Conservation (phyloP, 1,140 invertebrate genomes). For the Tetramorium alpestre region DNA sequence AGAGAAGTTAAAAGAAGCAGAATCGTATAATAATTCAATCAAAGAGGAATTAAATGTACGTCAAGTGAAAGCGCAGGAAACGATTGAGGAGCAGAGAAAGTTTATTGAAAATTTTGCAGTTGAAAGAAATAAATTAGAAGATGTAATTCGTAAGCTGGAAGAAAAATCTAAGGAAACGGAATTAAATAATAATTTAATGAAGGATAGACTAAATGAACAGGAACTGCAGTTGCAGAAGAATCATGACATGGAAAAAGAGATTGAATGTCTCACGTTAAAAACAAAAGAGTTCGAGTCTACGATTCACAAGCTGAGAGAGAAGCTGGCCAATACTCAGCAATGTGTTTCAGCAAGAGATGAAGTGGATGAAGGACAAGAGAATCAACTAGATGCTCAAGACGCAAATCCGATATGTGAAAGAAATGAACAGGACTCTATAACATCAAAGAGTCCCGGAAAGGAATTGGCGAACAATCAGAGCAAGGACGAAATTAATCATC, state of each 20-base stretch:
- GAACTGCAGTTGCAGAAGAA: conserved; percentile 34
- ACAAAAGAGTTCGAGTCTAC: conserved; percentile 30
- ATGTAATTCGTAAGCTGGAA: conserved; percentile 14
- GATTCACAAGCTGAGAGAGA: background rate
- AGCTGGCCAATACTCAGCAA: conserved; percentile 14
- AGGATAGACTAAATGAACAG: conserved; percentile 28
- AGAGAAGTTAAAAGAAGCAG: conserved; percentile 10
- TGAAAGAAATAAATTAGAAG: conserved; percentile 9
- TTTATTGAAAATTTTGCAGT: conserved; percentile 11
- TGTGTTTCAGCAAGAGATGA: background rate
- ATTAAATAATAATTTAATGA: background rate
- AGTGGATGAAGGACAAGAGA: conserved; percentile 3
- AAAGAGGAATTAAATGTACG: conserved; percentile 14
- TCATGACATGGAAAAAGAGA: conserved; percentile 37
- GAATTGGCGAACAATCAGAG: background rate
- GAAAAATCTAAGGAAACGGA: conserved; percentile 12
- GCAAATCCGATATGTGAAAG: background rate
- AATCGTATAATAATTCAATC: background rate
- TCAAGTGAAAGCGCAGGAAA: conserved; percentile 21
- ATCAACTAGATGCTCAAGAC: conserved; percentile 32
- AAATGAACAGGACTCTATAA: background rate
- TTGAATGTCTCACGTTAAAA: conserved; percentile 9
- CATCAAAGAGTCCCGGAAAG: background rate
- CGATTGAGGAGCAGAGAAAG: conserved; percentile 23
- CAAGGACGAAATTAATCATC: conserved; percentile 19